phyloP scores from a whole-genome alignment of 2,888 invertebrate species.

The Labia minor region DNA sequence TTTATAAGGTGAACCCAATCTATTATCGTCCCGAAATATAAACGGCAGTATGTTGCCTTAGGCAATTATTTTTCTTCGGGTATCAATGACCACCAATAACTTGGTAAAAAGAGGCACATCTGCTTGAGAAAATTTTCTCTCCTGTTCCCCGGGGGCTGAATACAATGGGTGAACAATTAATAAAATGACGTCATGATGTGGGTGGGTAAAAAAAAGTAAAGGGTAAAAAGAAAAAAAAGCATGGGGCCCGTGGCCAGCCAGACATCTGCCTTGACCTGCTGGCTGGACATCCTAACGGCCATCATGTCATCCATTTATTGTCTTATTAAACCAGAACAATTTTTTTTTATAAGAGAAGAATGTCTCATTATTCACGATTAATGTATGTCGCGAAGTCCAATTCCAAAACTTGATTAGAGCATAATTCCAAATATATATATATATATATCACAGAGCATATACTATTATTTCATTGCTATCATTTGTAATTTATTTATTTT shows the following conservation, averaged over 20 bases:
- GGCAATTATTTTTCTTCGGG: neutral
- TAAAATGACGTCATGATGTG: neutral
- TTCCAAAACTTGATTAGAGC: too few species aligned
- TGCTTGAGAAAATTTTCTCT: constrained; percentile 3
- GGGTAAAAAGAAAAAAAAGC: constrained; percentile 6
- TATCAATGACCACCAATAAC: constrained; percentile 13
- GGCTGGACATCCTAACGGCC: constrained; percentile 13
- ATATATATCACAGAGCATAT: too few species aligned
- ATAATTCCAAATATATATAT: too few species aligned
- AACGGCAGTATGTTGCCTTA: neutral
- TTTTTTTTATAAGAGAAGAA: neutral
- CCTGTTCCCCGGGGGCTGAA: neutral
- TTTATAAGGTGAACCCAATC: too few species aligned
- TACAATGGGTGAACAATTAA: neutral
- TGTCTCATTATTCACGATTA: neutral
- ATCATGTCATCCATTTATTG: constrained; percentile 6
- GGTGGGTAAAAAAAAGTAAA: neutral
- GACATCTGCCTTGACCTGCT: constrained; percentile 13
- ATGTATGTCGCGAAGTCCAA: neutral
- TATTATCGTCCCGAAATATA: neutral
- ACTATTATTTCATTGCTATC: too few species aligned
- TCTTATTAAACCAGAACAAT: constrained; percentile 4
- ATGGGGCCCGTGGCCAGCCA: neutral
- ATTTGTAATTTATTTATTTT: too few species aligned
- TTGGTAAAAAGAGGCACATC: constrained; percentile 13